Conservation (phyloP, 2,797 vertebrate genomes). For the Enteromius anoplus region DNA sequence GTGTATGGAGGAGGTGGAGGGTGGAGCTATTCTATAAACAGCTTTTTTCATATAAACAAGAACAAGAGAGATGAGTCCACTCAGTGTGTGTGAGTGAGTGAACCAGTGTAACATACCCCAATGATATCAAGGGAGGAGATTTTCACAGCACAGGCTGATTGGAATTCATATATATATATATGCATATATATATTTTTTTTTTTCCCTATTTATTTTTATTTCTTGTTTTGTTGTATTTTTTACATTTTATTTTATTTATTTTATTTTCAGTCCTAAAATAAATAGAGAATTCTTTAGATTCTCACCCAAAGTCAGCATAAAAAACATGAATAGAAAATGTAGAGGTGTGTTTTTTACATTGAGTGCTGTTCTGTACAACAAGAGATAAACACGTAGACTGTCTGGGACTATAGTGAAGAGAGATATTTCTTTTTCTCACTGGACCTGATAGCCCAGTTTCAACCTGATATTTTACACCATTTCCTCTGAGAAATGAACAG, state of each 20-base stretch:
- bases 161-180: neutral
- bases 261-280: neutral
- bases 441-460: slow-evolving; percentile 39
- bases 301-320: neutral
- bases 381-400: neutral
- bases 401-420: neutral
- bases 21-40: slow-evolving; percentile 56
- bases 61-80: slow-evolving; percentile 42
- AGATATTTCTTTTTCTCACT: slow-evolving; percentile 20
- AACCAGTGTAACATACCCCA: neutral
- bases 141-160: neutral
- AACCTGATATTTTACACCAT: slow-evolving; percentile 13
- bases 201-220: too few relatives aligned
- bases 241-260: neutral
- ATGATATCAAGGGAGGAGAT: neutral
- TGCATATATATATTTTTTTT: neutral
- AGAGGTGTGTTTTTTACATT: neutral
- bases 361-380: neutral
- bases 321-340: neutral
- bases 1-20: slow-evolving; percentile 49
- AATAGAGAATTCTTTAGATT: neutral
- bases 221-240: too few relatives aligned
- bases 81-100: neutral
- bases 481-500: slow-evolving; percentile 37
- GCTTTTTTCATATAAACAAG: slow-evolving; percentile 47